phyloP scores from a whole-genome alignment of 92 coral and sea anemone genomes.

The Phymanthus crucifer region DNA sequence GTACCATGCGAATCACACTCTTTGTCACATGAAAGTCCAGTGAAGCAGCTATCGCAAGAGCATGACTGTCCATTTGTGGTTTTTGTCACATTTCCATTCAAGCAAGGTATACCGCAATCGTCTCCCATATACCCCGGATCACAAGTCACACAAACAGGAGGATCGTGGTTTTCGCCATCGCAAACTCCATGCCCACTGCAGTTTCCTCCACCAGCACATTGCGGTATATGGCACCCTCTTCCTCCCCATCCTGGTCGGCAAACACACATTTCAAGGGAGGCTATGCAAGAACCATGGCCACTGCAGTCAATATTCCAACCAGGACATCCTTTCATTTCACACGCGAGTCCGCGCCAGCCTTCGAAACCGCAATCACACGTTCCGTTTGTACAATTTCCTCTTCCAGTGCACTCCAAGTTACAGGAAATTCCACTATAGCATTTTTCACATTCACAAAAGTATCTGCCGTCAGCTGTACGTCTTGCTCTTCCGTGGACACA shows the following conservation, averaged over 20 bases:
- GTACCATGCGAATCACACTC: constrained; percentile 85
- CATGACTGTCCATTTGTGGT: constrained; percentile 52
- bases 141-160: constrained; percentile 88
- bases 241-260: constrained; percentile 97
- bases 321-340: constrained; percentile 79
- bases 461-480: constrained; percentile 43
- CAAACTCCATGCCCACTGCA: constrained; percentile 93
- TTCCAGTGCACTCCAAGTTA: constrained; percentile 87
- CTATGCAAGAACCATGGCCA: constrained; percentile 91
- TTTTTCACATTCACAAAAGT: constrained; percentile 62
- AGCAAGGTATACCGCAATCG: constrained; percentile 80
- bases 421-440: constrained; percentile 88
- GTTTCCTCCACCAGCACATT: constrained; percentile 95
- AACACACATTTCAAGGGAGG: constrained; percentile 56
- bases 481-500: constrained; percentile 80
- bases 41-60: constrained; percentile 73
- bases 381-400: constrained; percentile 73
- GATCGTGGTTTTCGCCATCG: constrained; percentile 82
- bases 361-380: constrained; percentile 97
- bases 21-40: constrained; percentile 85
- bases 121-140: constrained; percentile 82
- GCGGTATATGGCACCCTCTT: constrained; percentile 82
- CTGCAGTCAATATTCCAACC: constrained; percentile 93
- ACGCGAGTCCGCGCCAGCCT: constrained; percentile 91
- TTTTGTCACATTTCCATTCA: constrained; percentile 78